Base-by-base conservation (phyloP, 2,888 invertebrate genomes). In the Nomada hirtipes region DNA sequence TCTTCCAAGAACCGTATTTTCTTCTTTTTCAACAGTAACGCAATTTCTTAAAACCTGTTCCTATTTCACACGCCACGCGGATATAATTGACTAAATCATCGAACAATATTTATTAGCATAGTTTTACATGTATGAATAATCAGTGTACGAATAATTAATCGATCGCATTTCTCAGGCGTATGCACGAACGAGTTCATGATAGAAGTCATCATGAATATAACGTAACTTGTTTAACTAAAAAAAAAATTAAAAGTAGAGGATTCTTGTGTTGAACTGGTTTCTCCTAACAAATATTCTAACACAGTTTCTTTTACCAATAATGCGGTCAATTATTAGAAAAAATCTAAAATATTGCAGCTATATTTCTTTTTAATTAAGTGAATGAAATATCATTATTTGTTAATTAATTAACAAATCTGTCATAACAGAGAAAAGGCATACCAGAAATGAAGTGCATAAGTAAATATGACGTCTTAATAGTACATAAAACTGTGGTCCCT, bases 101-200 rank as follows among this genome's bases (percentile, higher is more conserved):
- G 10, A 11, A n/a, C 9, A 13, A 36, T 67, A 44, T 79, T 52
- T 59, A 59, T 23, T 36, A 36, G 36, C 36, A 50, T 36, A 18
- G 29, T 76, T 61, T 74, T 68, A 60, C 64, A 64, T 64, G 50
- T 78, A 63, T 55, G 79, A 79, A 76, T 83, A 85, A 82, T 83
- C 79, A 72, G 53, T 63, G 72, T 36, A 71, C 61, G 79, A 36
- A 7, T 36, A 36, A 29, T 80, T 85, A 82, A 82, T 74, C 79
- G 65, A 72, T 36, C 26, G 44, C 55, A 55, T 79, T 83, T 83
- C 61, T 71, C 77, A 61, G 61, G 15, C n/a, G 75, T 61, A 18
- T 47, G 29, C 59, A 70, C 63, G 68, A 76, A 77, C 65, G 52
- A 76, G 57, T 57, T 29, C 29, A 50, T 77, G 83, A 83, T 29